phyloP scores from a whole-genome alignment of 2,113 vertebrate genomes.

The Garra rufa region DNA sequence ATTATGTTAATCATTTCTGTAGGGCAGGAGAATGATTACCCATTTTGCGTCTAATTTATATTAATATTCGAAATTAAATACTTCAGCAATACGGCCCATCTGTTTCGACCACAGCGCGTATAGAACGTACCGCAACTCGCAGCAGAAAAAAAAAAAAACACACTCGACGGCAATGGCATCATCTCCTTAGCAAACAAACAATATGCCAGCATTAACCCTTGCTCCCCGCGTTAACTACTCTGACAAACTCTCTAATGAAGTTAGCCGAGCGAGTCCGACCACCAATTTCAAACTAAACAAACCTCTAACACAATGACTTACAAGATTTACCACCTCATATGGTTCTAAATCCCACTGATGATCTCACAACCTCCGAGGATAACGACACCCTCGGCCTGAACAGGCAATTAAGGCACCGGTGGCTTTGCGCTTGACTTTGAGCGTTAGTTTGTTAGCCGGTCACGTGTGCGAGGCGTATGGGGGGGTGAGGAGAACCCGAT shows the following conservation, averaged over 20 bases:
- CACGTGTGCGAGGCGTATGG: slow-evolving; percentile 20
- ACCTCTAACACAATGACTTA: slow-evolving; percentile 35
- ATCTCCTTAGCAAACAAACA: slow-evolving; percentile 40
- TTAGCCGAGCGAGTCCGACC: not conserved
- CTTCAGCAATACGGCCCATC: slow-evolving; percentile 91
- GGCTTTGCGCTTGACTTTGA: slow-evolving; percentile 59
- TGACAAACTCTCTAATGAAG: slow-evolving; percentile 37
- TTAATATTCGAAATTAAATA: slow-evolving; percentile 99
- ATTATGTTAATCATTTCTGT: slow-evolving; percentile 99
- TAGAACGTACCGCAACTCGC: slow-evolving; percentile 66
- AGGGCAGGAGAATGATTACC: slow-evolving; percentile 99
- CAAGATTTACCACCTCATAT: slow-evolving; percentile 16
- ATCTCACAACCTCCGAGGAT: slow-evolving; percentile 34
- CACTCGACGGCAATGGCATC: not conserved
- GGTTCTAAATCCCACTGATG: not conserved
- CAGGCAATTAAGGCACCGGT: slow-evolving; percentile 45
- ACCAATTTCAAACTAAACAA: slow-evolving; percentile 14
- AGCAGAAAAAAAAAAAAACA: not conserved
- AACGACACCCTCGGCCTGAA: slow-evolving; percentile 28
- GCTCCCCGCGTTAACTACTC: not conserved
- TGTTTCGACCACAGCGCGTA: slow-evolving; percentile 74
- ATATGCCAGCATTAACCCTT: slow-evolving; percentile 39
- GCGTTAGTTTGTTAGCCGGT: slow-evolving; percentile 55
- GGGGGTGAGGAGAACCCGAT: slow-evolving; percentile 56
- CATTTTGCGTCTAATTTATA: slow-evolving; percentile 97